phyloP scores from a whole-genome alignment of 2,888 invertebrate genomes.

The Morpho deidamia region DNA sequence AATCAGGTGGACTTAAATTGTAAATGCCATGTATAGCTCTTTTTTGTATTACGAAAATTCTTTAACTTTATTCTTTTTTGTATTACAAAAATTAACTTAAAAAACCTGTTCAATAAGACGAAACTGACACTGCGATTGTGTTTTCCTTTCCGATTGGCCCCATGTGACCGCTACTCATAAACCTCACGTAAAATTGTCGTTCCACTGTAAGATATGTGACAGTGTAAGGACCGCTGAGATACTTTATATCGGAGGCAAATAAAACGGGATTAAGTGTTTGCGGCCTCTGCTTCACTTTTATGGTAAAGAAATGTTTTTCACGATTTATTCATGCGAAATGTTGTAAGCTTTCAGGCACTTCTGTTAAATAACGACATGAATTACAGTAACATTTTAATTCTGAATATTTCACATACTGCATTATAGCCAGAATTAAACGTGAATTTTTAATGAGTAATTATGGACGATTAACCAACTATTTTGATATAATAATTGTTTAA shows the following conservation, averaged over 20 bases:
- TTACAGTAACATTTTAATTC: not conserved
- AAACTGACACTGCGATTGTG: not conserved
- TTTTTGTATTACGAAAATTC: too few relatives aligned
- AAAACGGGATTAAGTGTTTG: constrained; percentile 23
- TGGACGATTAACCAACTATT: too few relatives aligned
- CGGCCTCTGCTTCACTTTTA: constrained; percentile 18
- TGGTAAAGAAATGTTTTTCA: constrained; percentile 6
- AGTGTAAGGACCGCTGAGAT: constrained; percentile 9
- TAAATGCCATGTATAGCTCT: too few relatives aligned
- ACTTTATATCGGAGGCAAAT: constrained; percentile 17
- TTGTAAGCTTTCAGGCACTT: not conserved
- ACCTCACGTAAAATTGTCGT: constrained; percentile 11
- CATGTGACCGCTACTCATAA: constrained; percentile 13
- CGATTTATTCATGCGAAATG: not conserved
- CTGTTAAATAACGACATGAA: too few relatives aligned
- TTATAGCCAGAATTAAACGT: too few relatives aligned
- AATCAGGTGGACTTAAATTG: too few relatives aligned
- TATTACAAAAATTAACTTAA: too few relatives aligned
- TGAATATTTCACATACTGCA: not conserved
- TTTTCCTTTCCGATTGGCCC: not conserved
- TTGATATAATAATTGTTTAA: too few relatives aligned
- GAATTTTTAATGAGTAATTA: too few relatives aligned
- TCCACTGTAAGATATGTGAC: constrained; percentile 13
- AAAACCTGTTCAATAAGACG: too few relatives aligned
- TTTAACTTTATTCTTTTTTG: too few relatives aligned